Evolutionary conservation across 2,797 vertebrate species (phyloP).

Genomic region (Merluccius polli): DNA sequence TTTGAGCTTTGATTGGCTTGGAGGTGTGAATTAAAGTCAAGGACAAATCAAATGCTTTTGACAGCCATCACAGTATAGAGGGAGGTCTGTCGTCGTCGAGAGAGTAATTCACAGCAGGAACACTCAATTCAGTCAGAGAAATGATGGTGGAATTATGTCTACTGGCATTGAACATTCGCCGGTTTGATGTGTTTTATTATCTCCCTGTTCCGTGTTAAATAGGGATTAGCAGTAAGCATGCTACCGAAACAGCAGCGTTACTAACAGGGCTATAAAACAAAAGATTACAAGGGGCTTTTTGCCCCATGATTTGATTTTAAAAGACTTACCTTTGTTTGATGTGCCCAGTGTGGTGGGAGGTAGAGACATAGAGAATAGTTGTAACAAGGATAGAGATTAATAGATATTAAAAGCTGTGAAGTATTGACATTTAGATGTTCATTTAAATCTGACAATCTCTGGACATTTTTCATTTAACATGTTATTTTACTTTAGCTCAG

Average conservation of each 20-base stretch:
- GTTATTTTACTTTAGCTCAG: background rate
- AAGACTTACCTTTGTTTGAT: constrained; percentile 71
- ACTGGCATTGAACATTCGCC: background rate
- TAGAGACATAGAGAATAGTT: constrained; percentile 61
- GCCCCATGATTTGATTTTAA: constrained; percentile 68
- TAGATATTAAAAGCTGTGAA: constrained; percentile 50
- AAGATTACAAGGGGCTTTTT: constrained; percentile 72
- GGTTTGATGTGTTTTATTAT: constrained; percentile 33
- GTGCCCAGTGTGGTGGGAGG: constrained; percentile 58
- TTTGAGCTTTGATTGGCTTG: constrained; percentile 50
- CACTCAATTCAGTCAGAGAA: constrained; percentile 15
- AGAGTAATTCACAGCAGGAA: background rate
- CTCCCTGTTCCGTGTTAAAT: constrained; percentile 46
- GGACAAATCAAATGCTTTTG: constrained; percentile 37
- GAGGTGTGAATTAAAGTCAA: constrained; percentile 44
- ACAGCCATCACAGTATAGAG: background rate
- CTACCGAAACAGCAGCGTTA: constrained; percentile 46
- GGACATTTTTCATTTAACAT: background rate
- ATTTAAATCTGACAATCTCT: background rate
- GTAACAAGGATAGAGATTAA: constrained; percentile 71
- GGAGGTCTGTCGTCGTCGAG: background rate
- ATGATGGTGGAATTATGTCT: background rate
- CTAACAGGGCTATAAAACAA: constrained; percentile 55
- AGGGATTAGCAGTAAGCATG: constrained; percentile 56
- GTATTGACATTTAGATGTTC: constrained; percentile 55